A percentile compares a stretch with the other conserved stretches of the same genome.
These are phyloP conservation scores for Biston betularia DNA, from an alignment of 2,888 invertebrate species.

Conservation along the genomic window DNA sequence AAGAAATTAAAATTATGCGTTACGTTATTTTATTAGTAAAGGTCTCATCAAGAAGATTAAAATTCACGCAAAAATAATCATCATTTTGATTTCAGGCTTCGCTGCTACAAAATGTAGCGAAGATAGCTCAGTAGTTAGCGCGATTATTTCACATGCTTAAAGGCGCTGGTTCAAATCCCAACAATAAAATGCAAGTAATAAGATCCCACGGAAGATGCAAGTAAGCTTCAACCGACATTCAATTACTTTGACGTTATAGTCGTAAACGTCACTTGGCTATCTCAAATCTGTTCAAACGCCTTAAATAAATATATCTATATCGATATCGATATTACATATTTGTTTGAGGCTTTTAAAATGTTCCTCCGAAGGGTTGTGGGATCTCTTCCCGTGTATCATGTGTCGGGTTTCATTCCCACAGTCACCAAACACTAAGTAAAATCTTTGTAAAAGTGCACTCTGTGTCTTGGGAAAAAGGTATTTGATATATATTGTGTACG, in stretches of 20 bases:
- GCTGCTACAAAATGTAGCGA: too few species aligned
- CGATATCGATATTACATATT: constrained; percentile 61
- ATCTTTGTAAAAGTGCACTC: constrained; percentile 27
- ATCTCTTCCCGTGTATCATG: constrained; percentile 68
- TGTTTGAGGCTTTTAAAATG: constrained; percentile 62
- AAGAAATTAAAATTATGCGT: too few species aligned
- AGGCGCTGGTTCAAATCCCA: too few species aligned
- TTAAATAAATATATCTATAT: constrained; percentile 48
- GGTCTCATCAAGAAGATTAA: too few species aligned
- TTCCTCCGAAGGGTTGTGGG: constrained; percentile 60
- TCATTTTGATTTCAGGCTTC: too few species aligned
- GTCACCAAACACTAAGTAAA: constrained; percentile 27
- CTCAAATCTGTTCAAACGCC: constrained; percentile 34
- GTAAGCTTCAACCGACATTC: not conserved
- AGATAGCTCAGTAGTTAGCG: too few species aligned
- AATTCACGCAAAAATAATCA: too few species aligned
- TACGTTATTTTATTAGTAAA: too few species aligned
- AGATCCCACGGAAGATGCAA: too few species aligned
- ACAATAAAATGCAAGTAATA: too few species aligned
- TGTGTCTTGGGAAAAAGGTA: constrained; percentile 27
- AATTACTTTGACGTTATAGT: constrained; percentile 30
- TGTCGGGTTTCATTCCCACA: constrained; percentile 67
- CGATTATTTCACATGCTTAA: too few species aligned
- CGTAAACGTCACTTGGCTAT: constrained; percentile 53
- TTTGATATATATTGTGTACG: not conserved